phyloP scores from a whole-genome alignment of 2,797 vertebrate species.

The Coccyzus lansbergi region DNA sequence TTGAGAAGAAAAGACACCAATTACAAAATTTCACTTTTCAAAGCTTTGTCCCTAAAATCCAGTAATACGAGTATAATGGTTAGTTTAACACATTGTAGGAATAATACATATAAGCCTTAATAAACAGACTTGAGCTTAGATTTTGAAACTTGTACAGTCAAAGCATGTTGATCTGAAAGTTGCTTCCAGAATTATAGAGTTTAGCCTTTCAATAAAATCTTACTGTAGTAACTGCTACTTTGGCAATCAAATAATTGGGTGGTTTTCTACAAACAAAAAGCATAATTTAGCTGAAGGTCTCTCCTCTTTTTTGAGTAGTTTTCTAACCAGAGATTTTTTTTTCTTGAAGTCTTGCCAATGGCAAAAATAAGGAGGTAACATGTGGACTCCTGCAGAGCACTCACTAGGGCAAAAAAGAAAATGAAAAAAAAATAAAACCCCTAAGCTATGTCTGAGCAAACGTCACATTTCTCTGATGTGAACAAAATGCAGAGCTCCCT shows the following conservation, averaged over 20 bases:
- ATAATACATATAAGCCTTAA: not conserved
- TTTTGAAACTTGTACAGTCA: not conserved
- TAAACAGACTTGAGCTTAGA: not conserved
- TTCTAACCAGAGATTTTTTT: slow-evolving; percentile 30
- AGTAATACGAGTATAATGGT: not conserved
- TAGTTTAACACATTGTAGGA: not conserved
- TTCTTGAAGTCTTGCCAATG: slow-evolving; percentile 14
- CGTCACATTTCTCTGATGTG: slow-evolving; percentile 21
- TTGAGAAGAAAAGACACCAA: not conserved
- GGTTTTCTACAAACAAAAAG: not conserved
- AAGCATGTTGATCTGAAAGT: not conserved
- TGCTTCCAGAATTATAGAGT: not conserved
- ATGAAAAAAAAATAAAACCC: not conserved
- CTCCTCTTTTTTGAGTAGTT: not conserved
- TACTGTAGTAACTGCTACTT: not conserved
- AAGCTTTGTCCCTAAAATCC: not conserved
- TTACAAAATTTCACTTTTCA: not conserved
- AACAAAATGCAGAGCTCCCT: not conserved
- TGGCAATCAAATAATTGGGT: not conserved
- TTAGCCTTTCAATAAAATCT: not conserved
- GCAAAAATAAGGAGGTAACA: slow-evolving; percentile 11
- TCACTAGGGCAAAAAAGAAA: not conserved
- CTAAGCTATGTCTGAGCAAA: slow-evolving; percentile 27
- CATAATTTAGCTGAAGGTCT: not conserved
- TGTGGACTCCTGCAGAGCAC: not conserved